Conservation (phyloP, 2,113 vertebrate genomes). For the Geococcyx californianus region DNA sequence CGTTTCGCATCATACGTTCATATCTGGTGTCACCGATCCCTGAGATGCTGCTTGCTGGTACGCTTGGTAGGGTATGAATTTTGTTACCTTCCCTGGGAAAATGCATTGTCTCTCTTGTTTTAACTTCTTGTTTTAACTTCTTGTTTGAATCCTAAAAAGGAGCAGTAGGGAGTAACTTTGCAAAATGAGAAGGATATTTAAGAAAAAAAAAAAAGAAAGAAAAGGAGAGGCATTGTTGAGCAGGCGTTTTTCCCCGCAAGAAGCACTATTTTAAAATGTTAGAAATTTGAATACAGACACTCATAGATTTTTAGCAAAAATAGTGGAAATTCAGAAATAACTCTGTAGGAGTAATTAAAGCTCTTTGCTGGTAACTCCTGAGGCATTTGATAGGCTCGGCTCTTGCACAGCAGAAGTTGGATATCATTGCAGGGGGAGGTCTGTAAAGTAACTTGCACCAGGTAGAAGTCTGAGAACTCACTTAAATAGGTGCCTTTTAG, state of each 20-base stretch:
- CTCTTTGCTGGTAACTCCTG: background rate
- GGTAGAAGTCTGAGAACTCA: background rate
- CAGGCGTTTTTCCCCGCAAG: background rate
- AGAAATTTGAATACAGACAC: background rate
- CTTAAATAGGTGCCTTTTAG: constrained; percentile 8
- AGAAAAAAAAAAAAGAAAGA: background rate
- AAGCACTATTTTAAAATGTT: background rate
- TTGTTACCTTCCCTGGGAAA: background rate
- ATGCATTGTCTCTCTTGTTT: background rate
- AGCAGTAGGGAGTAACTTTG: background rate
- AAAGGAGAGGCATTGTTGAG: background rate
- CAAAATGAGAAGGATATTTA: background rate
- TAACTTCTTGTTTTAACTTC: background rate
- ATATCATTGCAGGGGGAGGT: background rate
- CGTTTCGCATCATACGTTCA: background rate
- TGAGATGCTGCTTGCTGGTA: background rate
- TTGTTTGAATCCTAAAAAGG: constrained; percentile 2
- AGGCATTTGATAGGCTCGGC: background rate
- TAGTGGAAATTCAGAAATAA: background rate
- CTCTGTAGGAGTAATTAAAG: background rate
- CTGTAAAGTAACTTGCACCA: background rate
- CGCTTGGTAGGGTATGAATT: background rate
- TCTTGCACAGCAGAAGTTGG: background rate
- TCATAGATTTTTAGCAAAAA: background rate
- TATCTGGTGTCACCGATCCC: background rate